Evolutionary conservation across 2,113 vertebrate species (phyloP).

Genomic region (Tichodroma muraria): DNA sequence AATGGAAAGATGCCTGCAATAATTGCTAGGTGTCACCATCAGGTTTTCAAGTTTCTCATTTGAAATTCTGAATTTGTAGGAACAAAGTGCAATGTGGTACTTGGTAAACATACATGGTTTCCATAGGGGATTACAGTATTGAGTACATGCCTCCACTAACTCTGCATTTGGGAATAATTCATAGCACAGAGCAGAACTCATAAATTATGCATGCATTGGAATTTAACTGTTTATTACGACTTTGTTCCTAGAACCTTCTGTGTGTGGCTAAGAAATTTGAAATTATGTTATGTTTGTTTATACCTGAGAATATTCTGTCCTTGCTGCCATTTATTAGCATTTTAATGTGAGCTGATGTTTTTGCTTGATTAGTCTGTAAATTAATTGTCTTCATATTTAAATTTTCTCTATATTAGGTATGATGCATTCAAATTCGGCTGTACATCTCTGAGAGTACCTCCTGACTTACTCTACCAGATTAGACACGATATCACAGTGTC

Average conservation of each 20-base stretch:
- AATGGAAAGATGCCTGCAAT: not conserved
- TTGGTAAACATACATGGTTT: not conserved
- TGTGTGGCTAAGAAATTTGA: not conserved
- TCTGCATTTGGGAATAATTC: not conserved
- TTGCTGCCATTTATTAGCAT: not conserved
- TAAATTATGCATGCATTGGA: not conserved
- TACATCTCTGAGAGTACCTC: conserved; percentile 86
- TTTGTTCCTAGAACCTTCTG: not conserved
- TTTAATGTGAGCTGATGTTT: not conserved
- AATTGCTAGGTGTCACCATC: not conserved
- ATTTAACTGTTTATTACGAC: not conserved
- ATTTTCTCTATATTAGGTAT: conserved; percentile 71
- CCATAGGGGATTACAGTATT: not conserved
- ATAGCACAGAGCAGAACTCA: not conserved
- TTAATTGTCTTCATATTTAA: not conserved
- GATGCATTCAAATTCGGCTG: conserved; percentile 97
- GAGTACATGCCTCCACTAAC: not conserved
- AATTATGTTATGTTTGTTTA: not conserved
- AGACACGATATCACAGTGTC: conserved; percentile 93
- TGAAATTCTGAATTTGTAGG: not conserved
- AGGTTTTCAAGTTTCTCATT: not conserved
- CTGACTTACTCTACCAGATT: conserved; percentile 89
- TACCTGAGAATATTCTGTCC: not conserved
- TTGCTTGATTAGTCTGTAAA: not conserved
- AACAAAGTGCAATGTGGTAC: not conserved